Evolutionary conservation across 23 tunicate genomes (phyloP).

Genomic region (Styela plicata): DNA sequence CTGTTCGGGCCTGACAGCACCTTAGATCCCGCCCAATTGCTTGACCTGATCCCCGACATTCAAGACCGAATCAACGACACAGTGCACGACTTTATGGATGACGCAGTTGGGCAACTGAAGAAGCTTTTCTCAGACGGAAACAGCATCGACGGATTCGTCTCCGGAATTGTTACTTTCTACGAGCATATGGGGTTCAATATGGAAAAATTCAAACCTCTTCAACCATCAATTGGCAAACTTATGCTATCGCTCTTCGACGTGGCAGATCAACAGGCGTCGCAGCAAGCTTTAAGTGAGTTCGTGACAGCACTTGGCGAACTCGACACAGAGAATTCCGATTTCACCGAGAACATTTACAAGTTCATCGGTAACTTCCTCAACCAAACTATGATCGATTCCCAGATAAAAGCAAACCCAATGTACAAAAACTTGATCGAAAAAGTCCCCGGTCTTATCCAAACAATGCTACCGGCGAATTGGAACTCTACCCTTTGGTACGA

Average conservation of each 20-base stretch:
- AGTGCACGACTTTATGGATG: background rate
- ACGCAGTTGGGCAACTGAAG: background rate
- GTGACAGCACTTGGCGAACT: slow-evolving; percentile 6
- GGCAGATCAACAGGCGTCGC: background rate
- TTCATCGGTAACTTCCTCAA: background rate
- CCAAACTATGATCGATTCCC: background rate
- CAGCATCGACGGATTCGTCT: background rate
- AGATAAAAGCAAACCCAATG: background rate
- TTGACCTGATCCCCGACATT: slow-evolving; percentile 15
- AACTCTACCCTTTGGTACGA: slow-evolving; percentile 7
- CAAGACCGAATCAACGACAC: background rate
- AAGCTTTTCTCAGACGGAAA: slow-evolving; percentile 16
- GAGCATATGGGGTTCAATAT: slow-evolving; percentile 20
- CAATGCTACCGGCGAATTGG: slow-evolving; percentile 12
- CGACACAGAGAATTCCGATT: slow-evolving; percentile 9
- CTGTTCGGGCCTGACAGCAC: slow-evolving; percentile 25
- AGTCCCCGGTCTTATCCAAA: slow-evolving; percentile 3
- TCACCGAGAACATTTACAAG: background rate
- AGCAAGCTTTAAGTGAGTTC: background rate
- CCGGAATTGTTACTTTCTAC: slow-evolving; percentile 2
- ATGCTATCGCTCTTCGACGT: background rate
- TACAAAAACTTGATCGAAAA: background rate
- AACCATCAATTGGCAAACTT: slow-evolving; percentile 6
- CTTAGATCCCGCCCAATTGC: slow-evolving; percentile 13
- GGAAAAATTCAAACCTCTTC: background rate